These are phyloP conservation scores for Cladorhizidae sp. DNA, from an alignment of 37 sponge, comb jelly and placozoan genomes.

Conservation along the genomic window DNA sequence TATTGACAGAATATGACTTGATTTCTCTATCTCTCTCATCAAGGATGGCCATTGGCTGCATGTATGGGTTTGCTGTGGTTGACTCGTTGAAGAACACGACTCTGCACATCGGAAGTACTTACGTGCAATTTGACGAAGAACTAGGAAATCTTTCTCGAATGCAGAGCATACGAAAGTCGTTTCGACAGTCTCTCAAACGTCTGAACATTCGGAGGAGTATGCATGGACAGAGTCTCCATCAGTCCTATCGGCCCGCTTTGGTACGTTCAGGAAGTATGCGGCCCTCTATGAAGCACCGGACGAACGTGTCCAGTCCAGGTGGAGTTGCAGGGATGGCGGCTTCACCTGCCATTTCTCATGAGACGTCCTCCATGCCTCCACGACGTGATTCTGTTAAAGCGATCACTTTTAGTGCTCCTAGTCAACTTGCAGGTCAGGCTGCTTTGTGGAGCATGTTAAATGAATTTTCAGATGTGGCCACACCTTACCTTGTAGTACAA, in stretches of 20 bases:
- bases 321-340: constrained; percentile 2
- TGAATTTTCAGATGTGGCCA: no score
- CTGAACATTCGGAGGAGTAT: constrained; percentile 71
- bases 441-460: no score
- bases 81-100: constrained; percentile 63
- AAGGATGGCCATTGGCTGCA: constrained; percentile 79
- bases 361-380: constrained; percentile 14
- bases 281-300: constrained; percentile 26
- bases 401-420: constrained; percentile 65
- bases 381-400: constrained; percentile 53
- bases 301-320: not conserved
- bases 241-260: constrained; percentile 33
- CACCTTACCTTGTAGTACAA: no score
- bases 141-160: constrained; percentile 52
- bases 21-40: no score
- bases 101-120: constrained; percentile 59
- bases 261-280: constrained; percentile 53
- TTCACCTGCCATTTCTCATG: not conserved
- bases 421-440: constrained; percentile 47
- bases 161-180: constrained; percentile 83
- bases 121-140: constrained; percentile 24
- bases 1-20: no score
- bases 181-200: constrained; percentile 76
- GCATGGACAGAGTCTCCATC: constrained; percentile 51
- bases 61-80: constrained; percentile 80